Percentiles rank a stretch among this genome's conserved stretches.
phyloP scores from a whole-genome alignment of 2,797 vertebrate species.

The Perodicticus potto region DNA sequence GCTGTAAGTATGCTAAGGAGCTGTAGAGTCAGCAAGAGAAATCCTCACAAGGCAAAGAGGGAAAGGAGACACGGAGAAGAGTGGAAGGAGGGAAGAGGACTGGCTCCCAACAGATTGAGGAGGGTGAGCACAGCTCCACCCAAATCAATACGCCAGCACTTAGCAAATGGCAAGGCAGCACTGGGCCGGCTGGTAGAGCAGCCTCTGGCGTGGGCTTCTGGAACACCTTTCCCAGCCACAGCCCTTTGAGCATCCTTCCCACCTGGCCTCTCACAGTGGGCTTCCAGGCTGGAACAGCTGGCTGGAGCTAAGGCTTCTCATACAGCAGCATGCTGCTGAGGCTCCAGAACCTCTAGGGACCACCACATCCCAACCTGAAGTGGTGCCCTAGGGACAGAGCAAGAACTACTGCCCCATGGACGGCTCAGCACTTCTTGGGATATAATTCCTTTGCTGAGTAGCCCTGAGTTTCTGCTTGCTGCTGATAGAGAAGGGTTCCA shows the following conservation, averaged over 20 bases:
- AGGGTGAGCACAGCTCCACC: not conserved
- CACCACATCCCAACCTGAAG: not conserved
- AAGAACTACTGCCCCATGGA: not conserved
- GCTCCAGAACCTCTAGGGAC: not conserved
- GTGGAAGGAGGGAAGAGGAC: not conserved
- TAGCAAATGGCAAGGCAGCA: not conserved
- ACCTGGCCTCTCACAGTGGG: not conserved
- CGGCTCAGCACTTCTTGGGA: not conserved
- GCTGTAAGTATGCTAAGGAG: not conserved
- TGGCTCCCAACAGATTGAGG: not conserved
- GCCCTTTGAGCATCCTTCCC: not conserved
- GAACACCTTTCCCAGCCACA: not conserved
- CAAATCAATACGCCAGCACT: not conserved
- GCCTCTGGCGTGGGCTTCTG: not conserved
- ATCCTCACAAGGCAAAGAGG: not conserved
- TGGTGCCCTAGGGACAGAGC: not conserved
- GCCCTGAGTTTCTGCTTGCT: not conserved
- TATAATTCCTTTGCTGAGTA: not conserved
- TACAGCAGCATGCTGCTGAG: not conserved
- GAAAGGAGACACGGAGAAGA: conserved; percentile 32
- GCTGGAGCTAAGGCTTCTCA: not conserved
- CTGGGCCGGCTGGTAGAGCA: not conserved
- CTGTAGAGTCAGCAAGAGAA: conserved; percentile 38
- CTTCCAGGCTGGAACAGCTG: not conserved
- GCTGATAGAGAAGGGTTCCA: not conserved